Base-by-base conservation (phyloP, 2,888 invertebrate genomes). In the Globia sparganii region DNA sequence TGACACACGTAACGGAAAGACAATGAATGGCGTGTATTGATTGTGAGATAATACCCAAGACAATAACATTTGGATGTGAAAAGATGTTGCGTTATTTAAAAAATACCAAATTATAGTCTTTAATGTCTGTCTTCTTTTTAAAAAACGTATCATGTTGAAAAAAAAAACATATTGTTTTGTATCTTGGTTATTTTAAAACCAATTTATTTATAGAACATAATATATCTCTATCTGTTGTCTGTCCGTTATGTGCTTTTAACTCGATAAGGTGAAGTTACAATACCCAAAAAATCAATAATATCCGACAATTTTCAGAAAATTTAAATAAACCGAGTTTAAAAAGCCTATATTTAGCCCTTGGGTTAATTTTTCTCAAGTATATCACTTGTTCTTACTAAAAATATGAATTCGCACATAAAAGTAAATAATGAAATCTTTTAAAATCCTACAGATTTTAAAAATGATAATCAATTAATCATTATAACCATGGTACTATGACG, bases 21-120 rank as follows among this genome's bases (percentile, higher is more conserved):
- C 46, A 80, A 68, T 79, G 61, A 80, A 53, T 80, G 34, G 80
- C 21, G 15, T 31, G 49, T 40, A 62, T 71, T 62, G 79, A 31
- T 74, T 64, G n/a, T 58, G 4, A 72, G 73, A 73, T 62, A 71
- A 78, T 46, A 62, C 4, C 6, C 13, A 61, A 69, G 78, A 77
- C 56, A 28, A 28, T 58, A 15, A 13, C 13, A 28, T 28, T 28
- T 15, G 28, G 28, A 58, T 13, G 15, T 1, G 28, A 28, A 13
- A 28, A 28, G 28, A 28, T 6, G 28, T 15, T 58, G 5, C 28
- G 0, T 28, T 58, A 4, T 28, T 28, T 58, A 58, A n/a, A 6
- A 56, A 28, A 58, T 15, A 67, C 18, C 9, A 9, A 25, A 13
- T 21, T n/a, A 11, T 59, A 28, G 28, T 58, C 5, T n/a, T 56